Percentiles rank a stretch among this genome's conserved stretches.
Conservation (phyloP, 2,888 invertebrate genomes). For the Limenitis camilla region DNA sequence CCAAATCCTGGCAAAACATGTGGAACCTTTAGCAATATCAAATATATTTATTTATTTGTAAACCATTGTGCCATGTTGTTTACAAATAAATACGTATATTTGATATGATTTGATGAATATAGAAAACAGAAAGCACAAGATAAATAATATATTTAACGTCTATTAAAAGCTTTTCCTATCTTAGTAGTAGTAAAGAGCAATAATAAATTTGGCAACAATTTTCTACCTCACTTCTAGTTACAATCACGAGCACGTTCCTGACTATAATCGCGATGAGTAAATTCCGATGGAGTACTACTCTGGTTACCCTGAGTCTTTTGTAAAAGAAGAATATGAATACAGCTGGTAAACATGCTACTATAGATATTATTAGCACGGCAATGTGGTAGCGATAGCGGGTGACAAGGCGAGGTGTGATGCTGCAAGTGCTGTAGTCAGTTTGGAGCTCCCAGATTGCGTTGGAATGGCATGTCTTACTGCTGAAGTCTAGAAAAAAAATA, state of each 20-base stretch:
- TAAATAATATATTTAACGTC: too few relatives aligned
- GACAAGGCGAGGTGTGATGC: conserved; percentile 68
- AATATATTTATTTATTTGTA: too few relatives aligned
- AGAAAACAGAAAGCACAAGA: too few relatives aligned
- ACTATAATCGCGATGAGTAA: conserved; percentile 73
- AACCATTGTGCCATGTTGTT: too few relatives aligned
- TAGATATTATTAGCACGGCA: conserved; percentile 65
- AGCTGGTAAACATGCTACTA: conserved; percentile 71
- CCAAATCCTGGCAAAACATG: too few relatives aligned
- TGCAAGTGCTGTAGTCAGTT: conserved; percentile 76
- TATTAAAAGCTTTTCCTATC: too few relatives aligned
- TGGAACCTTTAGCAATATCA: too few relatives aligned
- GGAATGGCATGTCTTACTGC: conserved; percentile 69
- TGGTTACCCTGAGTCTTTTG: conserved; percentile 66
- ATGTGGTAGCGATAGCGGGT: conserved; percentile 72
- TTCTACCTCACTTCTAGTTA: conserved; percentile 71
- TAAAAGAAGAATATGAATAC: conserved; percentile 73
- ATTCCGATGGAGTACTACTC: conserved; percentile 76
- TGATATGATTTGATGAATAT: too few relatives aligned
- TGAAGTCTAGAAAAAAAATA: conserved; percentile 60
- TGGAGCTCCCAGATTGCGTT: conserved; percentile 74
- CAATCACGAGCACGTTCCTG: conserved; percentile 73
- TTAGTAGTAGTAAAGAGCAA: too few relatives aligned
- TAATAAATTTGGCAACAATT: too few relatives aligned
- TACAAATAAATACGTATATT: too few relatives aligned